phyloP scores from a whole-genome alignment of 2,113 vertebrate genomes.

The Collichthys lucidus region DNA sequence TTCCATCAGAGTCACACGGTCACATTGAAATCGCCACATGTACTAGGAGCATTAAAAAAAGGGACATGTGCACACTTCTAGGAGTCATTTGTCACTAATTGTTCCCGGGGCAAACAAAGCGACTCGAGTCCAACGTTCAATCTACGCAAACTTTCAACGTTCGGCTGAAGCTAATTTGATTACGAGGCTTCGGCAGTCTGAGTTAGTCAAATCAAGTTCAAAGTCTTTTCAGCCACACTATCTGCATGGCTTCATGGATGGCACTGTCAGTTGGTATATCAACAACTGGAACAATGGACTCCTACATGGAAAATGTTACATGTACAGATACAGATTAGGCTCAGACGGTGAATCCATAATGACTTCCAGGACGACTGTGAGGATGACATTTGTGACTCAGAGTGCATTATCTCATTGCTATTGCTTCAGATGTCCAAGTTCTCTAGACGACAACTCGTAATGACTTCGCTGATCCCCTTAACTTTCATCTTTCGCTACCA shows the following conservation, averaged over 20 bases:
- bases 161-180: not conserved
- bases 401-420: not conserved
- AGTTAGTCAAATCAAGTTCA: not conserved
- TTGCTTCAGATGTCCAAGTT: not conserved
- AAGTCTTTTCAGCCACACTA: not conserved
- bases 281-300: not conserved
- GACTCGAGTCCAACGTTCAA: not conserved
- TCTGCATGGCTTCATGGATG: not conserved
- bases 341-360: not conserved
- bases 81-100: not conserved
- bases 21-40: conserved; percentile 34
- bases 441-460: not conserved
- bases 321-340: not conserved
- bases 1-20: conserved; percentile 53
- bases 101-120: not conserved
- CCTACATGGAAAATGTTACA: not conserved
- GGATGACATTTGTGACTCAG: not conserved
- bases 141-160: too few relatives aligned
- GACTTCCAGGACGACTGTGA: not conserved
- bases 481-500: not conserved
- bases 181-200: not conserved
- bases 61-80: not conserved
- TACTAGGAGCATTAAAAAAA: conserved; percentile 41
- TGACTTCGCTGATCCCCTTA: not conserved
- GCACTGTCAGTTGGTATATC: not conserved